Base-by-base conservation (phyloP, 1,140 invertebrate species). In the Pentalonia nigronervosa region DNA sequence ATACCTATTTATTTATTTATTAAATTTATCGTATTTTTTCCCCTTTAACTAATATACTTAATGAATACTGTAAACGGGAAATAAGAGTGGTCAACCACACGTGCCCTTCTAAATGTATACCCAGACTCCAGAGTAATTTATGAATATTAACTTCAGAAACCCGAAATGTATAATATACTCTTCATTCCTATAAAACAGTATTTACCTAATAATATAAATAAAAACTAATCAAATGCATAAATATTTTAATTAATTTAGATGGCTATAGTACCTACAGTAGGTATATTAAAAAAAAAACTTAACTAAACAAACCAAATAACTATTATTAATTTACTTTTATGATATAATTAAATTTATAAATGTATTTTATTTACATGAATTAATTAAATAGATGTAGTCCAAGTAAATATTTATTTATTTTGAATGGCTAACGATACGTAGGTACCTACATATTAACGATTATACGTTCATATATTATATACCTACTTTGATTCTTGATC, bases 121-220 rank as follows among this genome's bases (percentile, higher is more conserved):
- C 17, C 60, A 76, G 60, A 76, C n/a, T 76, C n/a, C 11, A 7
- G 14, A 76, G 60, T 76, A 76, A 76, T 76, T 76, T 76, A 76
- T 76, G 60, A 76, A 76, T 76, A n/a, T 76, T 76, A 76, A 76
- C n/a, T 17, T 76, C n/a, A 76, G 60, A 4, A 76, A 17, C 30
- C 60, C n/a, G 6, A 76, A n/a, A 76, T 14, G 60, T 76, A 76
- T n/a, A 76, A n/a, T 76, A 76, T 76, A 14, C 14, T n/a, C 30
- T 76, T 76, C 17, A 76, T 76, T 6, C 17, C 17, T 17, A 76
- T 76, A n/a, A 76, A 76, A 14, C 14, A 17, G 60, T 76, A 76
- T 76, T 76, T 76, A 76, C 60, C n/a, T 76, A 76, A 76, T 76
- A 76, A 76, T 76, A 76, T 76, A 76, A 76, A 76, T 76, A 76